Evolutionary conservation across 1,140 invertebrate genomes (phyloP), one percentile per base, ranked within the genome.

Genomic region (Copidosoma floridanum): DNA sequence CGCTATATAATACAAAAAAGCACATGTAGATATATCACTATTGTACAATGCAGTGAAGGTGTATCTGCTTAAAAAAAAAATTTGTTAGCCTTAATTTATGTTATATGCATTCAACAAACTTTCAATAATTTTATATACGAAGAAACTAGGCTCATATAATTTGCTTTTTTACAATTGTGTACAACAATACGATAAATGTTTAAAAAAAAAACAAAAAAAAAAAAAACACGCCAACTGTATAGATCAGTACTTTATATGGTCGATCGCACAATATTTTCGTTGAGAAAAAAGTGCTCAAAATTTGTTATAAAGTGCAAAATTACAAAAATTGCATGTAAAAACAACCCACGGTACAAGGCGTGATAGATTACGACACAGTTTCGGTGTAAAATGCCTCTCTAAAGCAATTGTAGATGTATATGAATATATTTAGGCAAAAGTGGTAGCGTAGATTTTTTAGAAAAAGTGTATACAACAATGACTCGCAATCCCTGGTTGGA

Each of bases 1-100:
- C 70, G 71, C 68, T 75, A 75, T 76, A 73, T 75, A 74, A 71
- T 78, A 77, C 71, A 76, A 68, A 75, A n/a, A 77, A 78, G 74
- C 75, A 77, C 70, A 72, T 73, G n/a, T n/a, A n/a, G n/a, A 67
- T 56, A 70, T 75, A 75, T 72, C 69, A 69, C 68, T 76, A 73
- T 75, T 66, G 70, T 71, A 75, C 68, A 75, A 70, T 74, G 70
- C 66, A 71, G 72, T 70, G 68, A 65, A 68, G 65, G 40, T 72
- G 58, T n/a, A n/a, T 58, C 61, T 68, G 72, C 65, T 51, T 69
- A 69, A 70, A 68, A 26, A 61, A 50, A 56, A n/a, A n/a, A n/a
- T n/a, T 63, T 63, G 44, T 71, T 71, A 72, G 63, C 61, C 66
- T 62, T 66, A 54, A 54, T 43, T 60, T 46, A 47, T 65, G 66